These are phyloP conservation scores for Nesometra sesokonis DNA, from an alignment of 35 echinoderm and acorn worm genomes.

Conservation along the genomic window DNA sequence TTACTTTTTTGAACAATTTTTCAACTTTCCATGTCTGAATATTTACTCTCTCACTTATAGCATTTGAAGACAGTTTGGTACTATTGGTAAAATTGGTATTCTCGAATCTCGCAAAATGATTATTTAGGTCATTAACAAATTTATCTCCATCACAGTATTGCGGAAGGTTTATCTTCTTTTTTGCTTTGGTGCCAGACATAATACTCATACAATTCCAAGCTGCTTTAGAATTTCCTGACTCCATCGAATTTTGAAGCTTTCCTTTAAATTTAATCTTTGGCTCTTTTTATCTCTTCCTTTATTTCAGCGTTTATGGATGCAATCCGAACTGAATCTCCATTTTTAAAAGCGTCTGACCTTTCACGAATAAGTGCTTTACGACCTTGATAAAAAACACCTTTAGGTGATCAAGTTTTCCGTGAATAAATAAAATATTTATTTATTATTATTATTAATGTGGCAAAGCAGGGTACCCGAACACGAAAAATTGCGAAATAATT, in stretches of 20 bases:
- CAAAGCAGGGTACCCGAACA: too few species aligned
- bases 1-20: not conserved
- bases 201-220: not conserved
- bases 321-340: not conserved
- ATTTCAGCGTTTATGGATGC: too few species aligned
- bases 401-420: too few species aligned
- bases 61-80: too few species aligned
- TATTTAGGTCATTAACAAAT: not conserved
- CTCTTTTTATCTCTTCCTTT: not conserved
- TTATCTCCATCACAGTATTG: too few species aligned
- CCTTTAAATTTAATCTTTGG: not conserved
- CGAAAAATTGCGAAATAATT: too few species aligned
- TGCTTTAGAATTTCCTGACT: not conserved
- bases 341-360: not conserved
- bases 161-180: not conserved
- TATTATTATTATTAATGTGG: too few species aligned
- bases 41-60: not conserved
- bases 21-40: not conserved
- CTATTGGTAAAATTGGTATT: not conserved
- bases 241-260: too few species aligned
- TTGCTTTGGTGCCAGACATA: not conserved
- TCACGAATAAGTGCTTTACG: not conserved
- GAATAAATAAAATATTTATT: too few species aligned
- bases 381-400: too few species aligned
- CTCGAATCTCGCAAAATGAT: not conserved